Base-by-base conservation (phyloP, 2,888 invertebrate genomes). In the Acrocyrtus sp. region DNA sequence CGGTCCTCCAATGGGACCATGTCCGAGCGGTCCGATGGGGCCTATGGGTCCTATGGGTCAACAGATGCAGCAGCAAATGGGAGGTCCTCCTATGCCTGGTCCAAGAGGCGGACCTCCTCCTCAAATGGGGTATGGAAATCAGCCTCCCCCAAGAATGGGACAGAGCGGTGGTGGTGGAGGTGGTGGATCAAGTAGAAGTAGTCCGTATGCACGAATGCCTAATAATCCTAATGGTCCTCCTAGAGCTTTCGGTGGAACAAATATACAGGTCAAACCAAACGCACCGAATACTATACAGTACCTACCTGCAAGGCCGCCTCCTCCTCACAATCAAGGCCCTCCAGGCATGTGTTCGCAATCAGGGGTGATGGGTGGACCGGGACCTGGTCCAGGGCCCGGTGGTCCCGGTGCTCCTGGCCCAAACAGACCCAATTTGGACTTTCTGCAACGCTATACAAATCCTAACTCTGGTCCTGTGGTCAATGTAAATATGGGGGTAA, bases 281-380 rank as follows among this genome's bases (percentile, higher is more conserved):
- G 96, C 97, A 12, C 97, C 98, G 0, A 98, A 98, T 85, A 98
- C 98, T 41, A 98, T 98, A 84, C 97, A 98, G 87, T 98, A 98
- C 88, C 89, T 97, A 84, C 98, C 98, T 22, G 94, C 96, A 60
- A 89, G 96, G 85, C 94, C 96, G n/a, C 95, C 95, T 83, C 90
- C 84, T 58, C 83, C 84, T 63, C 80, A 81, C 63, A 81, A 80
- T 74, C 80, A 81, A 74, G 77, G 77, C 21, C 77, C 73, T 57
- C 73, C 73, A 61, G 73, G 73, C 39, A 74, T 74, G 74, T 69
- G 69, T 74, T 66, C 70, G 43, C 75, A 73, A 73, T 73, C 75
- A 68, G 78, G 78, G 63, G 77, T 72, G 6, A 78, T 76, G 76
- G 70, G 65, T 22, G 56, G 65, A 12, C 65, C 65, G 5, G 72